Evolutionary conservation across 2,888 invertebrate species (phyloP).

Genomic region (Atherix ibis): DNA sequence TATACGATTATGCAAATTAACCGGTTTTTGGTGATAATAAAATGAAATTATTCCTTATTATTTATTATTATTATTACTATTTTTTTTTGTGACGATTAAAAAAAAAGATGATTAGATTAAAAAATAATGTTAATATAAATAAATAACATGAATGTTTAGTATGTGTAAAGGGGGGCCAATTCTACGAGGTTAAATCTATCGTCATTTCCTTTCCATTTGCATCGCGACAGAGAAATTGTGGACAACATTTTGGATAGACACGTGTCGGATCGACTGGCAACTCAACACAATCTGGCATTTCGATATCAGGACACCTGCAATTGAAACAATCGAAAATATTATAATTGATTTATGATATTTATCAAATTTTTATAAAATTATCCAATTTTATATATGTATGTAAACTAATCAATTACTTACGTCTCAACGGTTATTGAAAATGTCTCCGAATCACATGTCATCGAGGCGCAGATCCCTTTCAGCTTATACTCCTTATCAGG

Average conservation of each 20-base stretch:
- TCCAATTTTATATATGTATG: too few species aligned
- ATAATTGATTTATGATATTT: background rate
- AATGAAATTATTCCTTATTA: too few species aligned
- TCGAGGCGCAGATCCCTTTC: constrained; percentile 30
- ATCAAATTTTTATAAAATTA: too few species aligned
- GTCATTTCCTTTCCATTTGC: constrained; percentile 28
- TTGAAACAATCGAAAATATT: background rate
- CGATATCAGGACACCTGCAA: constrained; percentile 23
- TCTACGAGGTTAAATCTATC: constrained; percentile 14
- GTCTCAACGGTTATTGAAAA: constrained; percentile 29
- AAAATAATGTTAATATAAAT: too few species aligned
- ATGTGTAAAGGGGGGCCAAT: too few species aligned
- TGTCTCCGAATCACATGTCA: constrained; percentile 26
- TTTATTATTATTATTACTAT: too few species aligned
- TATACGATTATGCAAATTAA: too few species aligned
- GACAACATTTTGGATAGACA: constrained; percentile 30
- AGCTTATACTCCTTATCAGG: constrained; percentile 30
- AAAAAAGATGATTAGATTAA: too few species aligned
- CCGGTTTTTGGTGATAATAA: too few species aligned
- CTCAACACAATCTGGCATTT: constrained; percentile 30
- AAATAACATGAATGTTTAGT: too few species aligned
- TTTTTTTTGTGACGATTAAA: too few species aligned
- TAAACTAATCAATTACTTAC: constrained; percentile 2
- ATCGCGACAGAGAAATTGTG: constrained; percentile 28
- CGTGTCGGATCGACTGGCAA: constrained; percentile 25